These are phyloP conservation scores for Meteorus sp. DNA, from an alignment of 1,140 invertebrate genomes.

Conservation along the genomic window DNA sequence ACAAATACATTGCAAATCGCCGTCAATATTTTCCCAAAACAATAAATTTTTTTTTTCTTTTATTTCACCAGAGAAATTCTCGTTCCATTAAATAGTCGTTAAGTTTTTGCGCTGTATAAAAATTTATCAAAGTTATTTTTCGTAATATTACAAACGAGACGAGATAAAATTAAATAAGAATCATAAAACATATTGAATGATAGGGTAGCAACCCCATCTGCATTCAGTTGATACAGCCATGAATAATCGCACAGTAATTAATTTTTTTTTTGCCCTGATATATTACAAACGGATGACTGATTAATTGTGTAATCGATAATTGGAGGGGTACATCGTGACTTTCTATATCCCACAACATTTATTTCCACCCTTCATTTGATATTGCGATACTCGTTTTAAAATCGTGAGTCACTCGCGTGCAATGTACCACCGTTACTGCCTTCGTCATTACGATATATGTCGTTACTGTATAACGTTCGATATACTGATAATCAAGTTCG, in stretches of 20 bases:
- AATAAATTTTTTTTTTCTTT: no score
- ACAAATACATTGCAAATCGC: no score
- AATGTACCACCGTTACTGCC: constrained; percentile 23
- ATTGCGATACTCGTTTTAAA: constrained; percentile 40
- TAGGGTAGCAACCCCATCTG: no score
- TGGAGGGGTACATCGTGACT: constrained; percentile 30
- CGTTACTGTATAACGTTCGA: constrained; percentile 45
- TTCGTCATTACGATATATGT: constrained; percentile 43
- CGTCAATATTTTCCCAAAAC: no score
- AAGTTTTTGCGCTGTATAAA: no score
- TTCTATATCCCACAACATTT: constrained; percentile 20
- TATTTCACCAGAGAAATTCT: no score
- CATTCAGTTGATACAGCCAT: no score
- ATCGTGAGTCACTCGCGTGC: constrained; percentile 57
- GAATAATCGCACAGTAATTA: neutral
- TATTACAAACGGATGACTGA: constrained; percentile 20
- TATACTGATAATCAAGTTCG: constrained; percentile 59
- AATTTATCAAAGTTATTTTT: no score
- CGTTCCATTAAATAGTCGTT: no score
- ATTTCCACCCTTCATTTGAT: constrained; percentile 19
- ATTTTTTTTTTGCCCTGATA: neutral
- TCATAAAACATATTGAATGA: no score
- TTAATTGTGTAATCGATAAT: constrained; percentile 53
- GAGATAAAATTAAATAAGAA: no score
- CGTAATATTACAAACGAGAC: no score